A percentile compares a stretch with the other conserved stretches of the same genome.
Evolutionary conservation across 1,140 invertebrate species (phyloP).

Genomic region (Wiebesia pumilae): DNA sequence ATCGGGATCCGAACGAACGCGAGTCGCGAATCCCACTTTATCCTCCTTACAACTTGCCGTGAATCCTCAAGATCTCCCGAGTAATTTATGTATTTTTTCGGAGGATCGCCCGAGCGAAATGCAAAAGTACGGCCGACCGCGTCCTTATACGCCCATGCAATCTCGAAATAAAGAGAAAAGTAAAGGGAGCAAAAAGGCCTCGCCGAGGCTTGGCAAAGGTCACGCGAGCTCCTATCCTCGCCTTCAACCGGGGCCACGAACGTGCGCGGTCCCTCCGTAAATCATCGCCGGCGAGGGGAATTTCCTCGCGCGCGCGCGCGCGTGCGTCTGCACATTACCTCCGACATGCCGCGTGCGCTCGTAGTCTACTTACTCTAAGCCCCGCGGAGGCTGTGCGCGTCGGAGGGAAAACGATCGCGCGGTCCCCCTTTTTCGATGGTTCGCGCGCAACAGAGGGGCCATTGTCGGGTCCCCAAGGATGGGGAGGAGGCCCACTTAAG

Average conservation of each 20-base stretch:
- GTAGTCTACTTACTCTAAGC: too few relatives aligned
- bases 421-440: background rate
- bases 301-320: background rate
- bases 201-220: conserved; percentile 2
- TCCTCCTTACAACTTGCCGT: too few relatives aligned
- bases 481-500: background rate
- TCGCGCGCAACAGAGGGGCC: too few relatives aligned
- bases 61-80: background rate
- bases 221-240: conserved; percentile 14
- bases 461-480: background rate
- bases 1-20: too few relatives aligned
- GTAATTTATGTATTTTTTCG: background rate
- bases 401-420: background rate
- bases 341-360: background rate
- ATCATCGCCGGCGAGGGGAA: conserved; percentile 10
- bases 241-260: background rate
- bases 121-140: background rate
- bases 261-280: background rate
- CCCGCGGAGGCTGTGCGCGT: too few relatives aligned
- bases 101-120: background rate
- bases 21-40: too few relatives aligned
- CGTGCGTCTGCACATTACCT: background rate
- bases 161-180: conserved; percentile 14
- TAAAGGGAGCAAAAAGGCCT: background rate
- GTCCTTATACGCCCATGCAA: conserved; percentile 23